These are phyloP conservation scores for Stigmatopora nigra DNA, from an alignment of 2,113 vertebrate species.

Conservation along the genomic window DNA sequence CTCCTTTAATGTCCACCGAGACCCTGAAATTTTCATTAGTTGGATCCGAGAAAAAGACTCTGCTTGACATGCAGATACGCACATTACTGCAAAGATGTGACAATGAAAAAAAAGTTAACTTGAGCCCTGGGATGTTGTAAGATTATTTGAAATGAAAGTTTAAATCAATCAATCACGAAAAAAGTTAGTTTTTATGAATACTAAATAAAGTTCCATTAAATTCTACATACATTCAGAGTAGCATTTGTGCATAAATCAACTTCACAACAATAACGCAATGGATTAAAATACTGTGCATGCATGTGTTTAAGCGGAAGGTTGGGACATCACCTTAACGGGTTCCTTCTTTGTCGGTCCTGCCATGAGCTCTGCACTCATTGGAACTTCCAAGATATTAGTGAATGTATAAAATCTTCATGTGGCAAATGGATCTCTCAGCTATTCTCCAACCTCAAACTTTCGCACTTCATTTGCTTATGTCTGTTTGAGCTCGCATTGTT, in stretches of 20 bases:
- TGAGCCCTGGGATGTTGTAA: background rate
- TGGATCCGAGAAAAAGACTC: constrained; percentile 29
- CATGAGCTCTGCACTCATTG: constrained; percentile 50
- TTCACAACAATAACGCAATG: background rate
- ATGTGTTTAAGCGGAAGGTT: background rate
- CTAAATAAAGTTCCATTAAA: background rate
- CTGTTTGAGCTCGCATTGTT: constrained; percentile 15
- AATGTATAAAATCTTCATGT: constrained; percentile 29
- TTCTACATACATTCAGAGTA: background rate
- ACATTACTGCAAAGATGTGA: constrained; percentile 5
- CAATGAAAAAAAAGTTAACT: background rate
- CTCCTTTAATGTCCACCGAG: constrained; percentile 22
- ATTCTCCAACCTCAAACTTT: constrained; percentile 7
- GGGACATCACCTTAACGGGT: constrained; percentile 58
- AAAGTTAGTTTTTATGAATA: no score
- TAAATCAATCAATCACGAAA: background rate
- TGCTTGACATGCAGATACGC: constrained; percentile 19
- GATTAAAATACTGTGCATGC: background rate
- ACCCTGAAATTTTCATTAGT: constrained; percentile 40
- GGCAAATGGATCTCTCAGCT: constrained; percentile 4
- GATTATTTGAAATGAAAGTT: no score
- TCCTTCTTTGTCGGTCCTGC: constrained; percentile 52
- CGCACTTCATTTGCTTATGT: constrained; percentile 3
- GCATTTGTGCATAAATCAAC: background rate
- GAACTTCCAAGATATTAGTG: constrained; percentile 54